phyloP scores from a whole-genome alignment of 2,888 invertebrate species.

The Oxytorus armatus region DNA sequence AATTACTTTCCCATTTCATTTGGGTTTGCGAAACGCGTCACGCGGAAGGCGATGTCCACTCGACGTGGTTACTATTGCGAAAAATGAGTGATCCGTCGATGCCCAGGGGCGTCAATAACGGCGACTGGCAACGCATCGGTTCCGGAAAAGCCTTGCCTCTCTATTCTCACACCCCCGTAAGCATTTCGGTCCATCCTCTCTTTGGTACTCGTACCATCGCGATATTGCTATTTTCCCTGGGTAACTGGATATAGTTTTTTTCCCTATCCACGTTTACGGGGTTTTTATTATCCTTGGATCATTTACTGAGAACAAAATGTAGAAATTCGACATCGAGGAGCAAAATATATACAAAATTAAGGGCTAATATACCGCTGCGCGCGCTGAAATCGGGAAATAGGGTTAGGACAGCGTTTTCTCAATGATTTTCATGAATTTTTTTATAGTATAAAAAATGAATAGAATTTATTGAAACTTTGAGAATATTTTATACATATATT shows the following conservation, averaged over 20 bases:
- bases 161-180: neutral
- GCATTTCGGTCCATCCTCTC: neutral
- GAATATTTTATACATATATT: too few species aligned
- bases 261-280: too few species aligned
- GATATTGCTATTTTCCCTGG: neutral
- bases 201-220: neutral
- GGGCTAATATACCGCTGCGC: too few species aligned
- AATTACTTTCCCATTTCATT: slow-evolving; percentile 55
- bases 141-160: slow-evolving; percentile 23
- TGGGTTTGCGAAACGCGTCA: neutral
- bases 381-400: too few species aligned
- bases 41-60: slow-evolving; percentile 9
- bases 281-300: too few species aligned
- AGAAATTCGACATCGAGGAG: too few species aligned
- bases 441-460: too few species aligned
- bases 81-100: slow-evolving; percentile 35
- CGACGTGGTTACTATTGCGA: slow-evolving; percentile 11
- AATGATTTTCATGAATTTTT: too few species aligned
- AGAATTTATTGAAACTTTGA: too few species aligned
- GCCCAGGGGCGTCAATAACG: slow-evolving; percentile 60
- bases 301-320: too few species aligned
- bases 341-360: too few species aligned
- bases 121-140: slow-evolving; percentile 45
- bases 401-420: too few species aligned
- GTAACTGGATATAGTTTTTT: neutral